Conservation (phyloP, 2,888 invertebrate species). For the Diadromus collaris region DNA sequence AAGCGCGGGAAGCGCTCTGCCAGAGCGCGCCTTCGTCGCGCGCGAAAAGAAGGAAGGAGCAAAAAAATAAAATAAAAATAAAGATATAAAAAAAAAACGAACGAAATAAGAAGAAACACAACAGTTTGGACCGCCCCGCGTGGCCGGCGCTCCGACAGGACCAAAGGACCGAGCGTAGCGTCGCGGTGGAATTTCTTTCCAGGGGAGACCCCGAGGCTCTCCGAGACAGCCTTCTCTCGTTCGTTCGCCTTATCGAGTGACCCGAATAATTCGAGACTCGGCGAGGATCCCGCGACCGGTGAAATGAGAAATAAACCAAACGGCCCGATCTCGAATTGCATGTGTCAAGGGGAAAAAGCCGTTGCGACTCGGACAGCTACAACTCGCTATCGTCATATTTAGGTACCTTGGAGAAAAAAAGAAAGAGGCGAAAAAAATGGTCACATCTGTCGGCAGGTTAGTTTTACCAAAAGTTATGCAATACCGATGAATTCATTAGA, state of each 20-base stretch:
- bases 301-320: slow-evolving; percentile 41
- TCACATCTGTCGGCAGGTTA: background rate
- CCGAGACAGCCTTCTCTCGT: slow-evolving; percentile 5
- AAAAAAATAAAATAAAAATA: too few species aligned
- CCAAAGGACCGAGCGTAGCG: slow-evolving; percentile 44
- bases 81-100: too few species aligned
- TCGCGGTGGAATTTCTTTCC: slow-evolving; percentile 53
- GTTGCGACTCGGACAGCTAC: slow-evolving; percentile 18
- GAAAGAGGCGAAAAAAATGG: background rate
- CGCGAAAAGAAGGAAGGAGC: slow-evolving; percentile 41
- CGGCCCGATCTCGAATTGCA: slow-evolving; percentile 24
- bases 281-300: slow-evolving; percentile 33
- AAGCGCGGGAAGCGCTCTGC: slow-evolving; percentile 55
- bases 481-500: background rate
- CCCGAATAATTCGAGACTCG: slow-evolving; percentile 51
- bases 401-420: background rate
- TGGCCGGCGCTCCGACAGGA: slow-evolving; percentile 51
- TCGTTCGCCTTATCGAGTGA: slow-evolving; percentile 58
- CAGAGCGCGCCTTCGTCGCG: slow-evolving; percentile 24
- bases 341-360: background rate
- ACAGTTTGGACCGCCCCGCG: slow-evolving; percentile 33
- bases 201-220: slow-evolving; percentile 19
- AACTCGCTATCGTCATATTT: slow-evolving; percentile 3
- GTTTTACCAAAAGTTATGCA: background rate
- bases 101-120: slow-evolving; percentile 14